Evolutionary conservation across 2,888 invertebrate genomes (phyloP).

Genomic region (Tanypteryx hageni): DNA sequence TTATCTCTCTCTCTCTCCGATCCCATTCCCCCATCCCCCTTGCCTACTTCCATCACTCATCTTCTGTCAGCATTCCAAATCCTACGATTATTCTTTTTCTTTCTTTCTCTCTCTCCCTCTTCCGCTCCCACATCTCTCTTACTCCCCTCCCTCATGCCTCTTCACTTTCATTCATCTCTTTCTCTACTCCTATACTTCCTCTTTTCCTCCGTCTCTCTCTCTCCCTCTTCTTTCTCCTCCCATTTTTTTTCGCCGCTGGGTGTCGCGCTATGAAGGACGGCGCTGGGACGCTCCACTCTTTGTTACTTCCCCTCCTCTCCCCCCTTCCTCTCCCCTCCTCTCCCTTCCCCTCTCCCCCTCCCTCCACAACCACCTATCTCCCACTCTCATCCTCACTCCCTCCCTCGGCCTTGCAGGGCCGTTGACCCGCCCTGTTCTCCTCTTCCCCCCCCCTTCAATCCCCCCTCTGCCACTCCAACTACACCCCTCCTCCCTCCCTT

Average conservation of each 20-base stretch:
- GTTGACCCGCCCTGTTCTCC: conserved; percentile 19
- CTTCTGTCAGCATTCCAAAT: no score
- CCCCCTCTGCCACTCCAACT: background rate
- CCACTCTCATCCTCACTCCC: background rate
- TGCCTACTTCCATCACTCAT: background rate
- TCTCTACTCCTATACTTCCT: background rate
- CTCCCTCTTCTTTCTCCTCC: background rate
- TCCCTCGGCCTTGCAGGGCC: conserved; percentile 54
- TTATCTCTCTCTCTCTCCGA: background rate
- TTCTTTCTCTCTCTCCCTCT: background rate
- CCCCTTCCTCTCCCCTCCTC: background rate
- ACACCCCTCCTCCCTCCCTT: no score
- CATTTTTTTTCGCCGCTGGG: background rate
- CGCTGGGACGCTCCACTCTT: conserved; percentile 15
- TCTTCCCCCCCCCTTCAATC: background rate
- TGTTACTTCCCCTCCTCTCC: background rate
- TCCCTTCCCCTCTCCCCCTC: background rate
- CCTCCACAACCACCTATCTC: background rate
- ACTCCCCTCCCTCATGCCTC: background rate
- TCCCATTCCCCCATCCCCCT: background rate
- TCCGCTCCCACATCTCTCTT: background rate
- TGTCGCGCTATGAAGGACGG: conserved; percentile 17
- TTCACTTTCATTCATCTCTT: background rate
- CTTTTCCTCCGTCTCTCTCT: background rate
- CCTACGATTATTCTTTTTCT: no score